These are phyloP conservation scores for Phenganax subtilis DNA, from an alignment of 92 coral and sea anemone genomes.

Conservation along the genomic window DNA sequence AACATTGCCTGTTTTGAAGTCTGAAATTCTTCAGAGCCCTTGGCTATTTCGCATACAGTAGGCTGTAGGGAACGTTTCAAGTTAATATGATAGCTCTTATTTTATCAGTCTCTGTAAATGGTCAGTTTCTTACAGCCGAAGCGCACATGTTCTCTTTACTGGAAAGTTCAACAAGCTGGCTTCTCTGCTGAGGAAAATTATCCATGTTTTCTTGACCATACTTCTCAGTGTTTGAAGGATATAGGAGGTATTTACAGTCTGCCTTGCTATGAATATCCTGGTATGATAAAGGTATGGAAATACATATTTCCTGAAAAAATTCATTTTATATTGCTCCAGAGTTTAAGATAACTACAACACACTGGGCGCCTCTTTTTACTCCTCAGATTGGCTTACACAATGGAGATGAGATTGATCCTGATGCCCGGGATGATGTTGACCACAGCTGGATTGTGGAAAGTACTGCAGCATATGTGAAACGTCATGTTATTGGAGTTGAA, in stretches of 20 bases:
- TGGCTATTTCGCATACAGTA: too few relatives aligned
- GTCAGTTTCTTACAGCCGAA: slow-evolving; percentile 44
- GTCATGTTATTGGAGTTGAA: slow-evolving; percentile 57
- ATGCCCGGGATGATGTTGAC: slow-evolving; percentile 32
- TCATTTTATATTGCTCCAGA: too few relatives aligned
- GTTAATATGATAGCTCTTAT: neutral
- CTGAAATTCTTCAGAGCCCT: too few relatives aligned
- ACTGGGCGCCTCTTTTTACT: neutral
- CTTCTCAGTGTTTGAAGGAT: slow-evolving; percentile 12
- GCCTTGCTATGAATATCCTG: slow-evolving; percentile 83
- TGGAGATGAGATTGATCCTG: slow-evolving; percentile 30
- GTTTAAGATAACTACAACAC: neutral
- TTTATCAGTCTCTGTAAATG: neutral
- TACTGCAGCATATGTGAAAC: slow-evolving; percentile 38
- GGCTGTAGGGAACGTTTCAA: slow-evolving; percentile 31
- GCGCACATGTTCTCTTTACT: slow-evolving; percentile 62
- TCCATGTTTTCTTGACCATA: slow-evolving; percentile 54
- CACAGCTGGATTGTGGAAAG: neutral
- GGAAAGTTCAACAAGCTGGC: slow-evolving; percentile 64
- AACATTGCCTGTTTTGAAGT: neutral
- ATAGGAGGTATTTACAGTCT: slow-evolving; percentile 60
- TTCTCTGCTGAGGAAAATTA: slow-evolving; percentile 58
- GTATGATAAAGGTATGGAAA: slow-evolving; percentile 62
- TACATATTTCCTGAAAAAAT: too few relatives aligned
- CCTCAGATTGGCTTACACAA: slow-evolving; percentile 13